Base-by-base conservation (phyloP, 2,888 invertebrate genomes). In the Euproctis similis region DNA sequence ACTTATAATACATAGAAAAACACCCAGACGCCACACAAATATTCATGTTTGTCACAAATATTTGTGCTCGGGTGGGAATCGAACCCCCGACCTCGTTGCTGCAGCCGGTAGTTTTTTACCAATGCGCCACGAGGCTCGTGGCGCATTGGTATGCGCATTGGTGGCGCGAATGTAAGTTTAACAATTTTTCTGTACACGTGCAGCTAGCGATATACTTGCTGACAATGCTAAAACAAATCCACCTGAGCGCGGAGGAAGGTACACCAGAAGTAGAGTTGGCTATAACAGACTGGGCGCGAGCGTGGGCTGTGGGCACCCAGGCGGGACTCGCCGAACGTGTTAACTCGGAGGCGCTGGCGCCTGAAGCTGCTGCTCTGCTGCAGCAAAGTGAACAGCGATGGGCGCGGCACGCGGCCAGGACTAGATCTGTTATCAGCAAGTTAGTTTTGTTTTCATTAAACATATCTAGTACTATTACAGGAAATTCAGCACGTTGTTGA, bases 211-310 rank as follows among this genome's bases (percentile, higher is more conserved):
- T 81, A 22, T 84, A 80, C 61, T 57, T 84, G 38, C 62, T 77
- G 26, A 45, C 51, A 24, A 63, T 70, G 49, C 53, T 80, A 48
- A 57, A 73, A 42, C 58, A 66, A 52, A 45, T 69, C 31, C 76
- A 77, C 60, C 52, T 58, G 39, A 39, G 32, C 8, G 68, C 64
- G 22, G 66, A 58, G 41, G 67, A 61, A 24, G 65, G 58, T 39
- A 14, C 33, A 26, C 65, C 58, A 8, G 34, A 45, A 9, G 59
- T 73, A 36, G 75, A 74, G 63, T 63, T 73, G 50, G 51, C 68
- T 44, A 61, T 81, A 46, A 74, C 75, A 45, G 80, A 78, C 64
- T 81, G 81, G 81, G 77, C 76, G 46, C 77, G 81, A 43, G 62
- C 60, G 43, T 80, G 81, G 81, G 80, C 80, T 29, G 59, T 70